Percentiles rank a stretch among this genome's conserved stretches.
These are phyloP conservation scores for Agapornis roseicollis DNA, from an alignment of 2,113 vertebrate species.

Conservation along the genomic window DNA sequence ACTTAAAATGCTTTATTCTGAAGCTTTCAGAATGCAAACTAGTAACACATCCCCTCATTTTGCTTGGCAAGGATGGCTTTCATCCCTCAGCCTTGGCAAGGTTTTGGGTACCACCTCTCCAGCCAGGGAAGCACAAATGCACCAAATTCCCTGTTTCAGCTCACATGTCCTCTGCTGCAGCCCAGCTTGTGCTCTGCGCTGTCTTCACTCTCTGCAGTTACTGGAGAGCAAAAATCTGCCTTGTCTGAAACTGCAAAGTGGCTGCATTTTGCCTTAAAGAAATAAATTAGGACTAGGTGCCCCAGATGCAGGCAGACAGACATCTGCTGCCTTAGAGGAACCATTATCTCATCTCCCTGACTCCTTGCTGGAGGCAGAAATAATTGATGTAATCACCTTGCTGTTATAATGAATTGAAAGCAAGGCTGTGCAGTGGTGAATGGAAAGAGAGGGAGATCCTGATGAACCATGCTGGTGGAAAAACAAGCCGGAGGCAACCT, in stretches of 20 bases:
- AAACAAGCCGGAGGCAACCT: neutral
- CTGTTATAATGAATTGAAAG: neutral
- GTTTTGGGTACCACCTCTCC: neutral
- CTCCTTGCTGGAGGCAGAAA: neutral
- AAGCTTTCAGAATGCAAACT: neutral
- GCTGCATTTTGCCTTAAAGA: neutral
- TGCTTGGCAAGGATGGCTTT: neutral
- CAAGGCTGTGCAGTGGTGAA: neutral
- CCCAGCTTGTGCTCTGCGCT: neutral
- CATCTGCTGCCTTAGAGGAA: neutral
- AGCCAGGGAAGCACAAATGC: neutral
- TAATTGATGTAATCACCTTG: neutral
- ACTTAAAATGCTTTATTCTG: neutral
- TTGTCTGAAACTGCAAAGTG: neutral
- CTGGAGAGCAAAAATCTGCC: neutral
- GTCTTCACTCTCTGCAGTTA: neutral
- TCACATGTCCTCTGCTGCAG: neutral
- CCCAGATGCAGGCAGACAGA: neutral
- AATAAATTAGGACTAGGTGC: neutral
- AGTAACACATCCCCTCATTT: neutral
- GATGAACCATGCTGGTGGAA: neutral
- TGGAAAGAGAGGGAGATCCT: neutral
- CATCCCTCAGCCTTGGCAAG: accelerated
- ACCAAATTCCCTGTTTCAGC: neutral
- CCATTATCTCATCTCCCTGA: neutral